Conservation (phyloP, 1,140 invertebrate genomes). For the Euborellia annulipes region DNA sequence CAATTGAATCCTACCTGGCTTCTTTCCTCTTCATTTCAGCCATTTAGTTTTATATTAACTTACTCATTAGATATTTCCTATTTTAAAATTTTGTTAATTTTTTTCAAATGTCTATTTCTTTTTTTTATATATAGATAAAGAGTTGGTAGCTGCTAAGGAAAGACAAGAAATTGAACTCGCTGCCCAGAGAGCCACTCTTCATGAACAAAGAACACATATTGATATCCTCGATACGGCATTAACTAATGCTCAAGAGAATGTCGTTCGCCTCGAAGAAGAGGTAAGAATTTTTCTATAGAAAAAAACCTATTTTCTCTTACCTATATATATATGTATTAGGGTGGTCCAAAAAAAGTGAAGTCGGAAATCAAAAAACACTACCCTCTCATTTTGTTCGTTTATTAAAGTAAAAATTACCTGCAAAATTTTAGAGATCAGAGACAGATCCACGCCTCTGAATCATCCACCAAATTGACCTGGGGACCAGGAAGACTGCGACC, state of each 20-base stretch:
- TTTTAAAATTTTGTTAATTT: slow-evolving; percentile 2
- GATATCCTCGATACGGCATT: slow-evolving; percentile 83
- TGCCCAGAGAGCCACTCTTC: slow-evolving; percentile 70
- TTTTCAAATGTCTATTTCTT: too few species aligned
- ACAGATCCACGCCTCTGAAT: too few species aligned
- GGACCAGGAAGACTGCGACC: too few species aligned
- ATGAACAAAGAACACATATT: slow-evolving; percentile 84
- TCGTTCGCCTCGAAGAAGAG: slow-evolving; percentile 77
- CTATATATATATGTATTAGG: background rate
- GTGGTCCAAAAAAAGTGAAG: too few species aligned
- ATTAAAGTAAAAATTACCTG: too few species aligned
- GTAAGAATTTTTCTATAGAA: slow-evolving; percentile 27
- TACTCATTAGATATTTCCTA: background rate
- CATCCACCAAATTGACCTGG: too few species aligned
- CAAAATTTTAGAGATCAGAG: too few species aligned
- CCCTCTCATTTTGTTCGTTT: too few species aligned
- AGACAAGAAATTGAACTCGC: slow-evolving; percentile 80
- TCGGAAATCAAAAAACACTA: too few species aligned
- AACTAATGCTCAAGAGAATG: slow-evolving; percentile 77
- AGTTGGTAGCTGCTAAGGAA: slow-evolving; percentile 70
- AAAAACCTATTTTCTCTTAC: background rate
- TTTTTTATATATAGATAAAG: slow-evolving; percentile 50
- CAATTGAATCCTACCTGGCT: too few species aligned
- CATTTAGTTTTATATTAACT: too few species aligned
- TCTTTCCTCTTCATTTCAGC: slow-evolving; percentile 6